Conservation (phyloP, 2,113 vertebrate species). For the Elgaria multicarinata region DNA sequence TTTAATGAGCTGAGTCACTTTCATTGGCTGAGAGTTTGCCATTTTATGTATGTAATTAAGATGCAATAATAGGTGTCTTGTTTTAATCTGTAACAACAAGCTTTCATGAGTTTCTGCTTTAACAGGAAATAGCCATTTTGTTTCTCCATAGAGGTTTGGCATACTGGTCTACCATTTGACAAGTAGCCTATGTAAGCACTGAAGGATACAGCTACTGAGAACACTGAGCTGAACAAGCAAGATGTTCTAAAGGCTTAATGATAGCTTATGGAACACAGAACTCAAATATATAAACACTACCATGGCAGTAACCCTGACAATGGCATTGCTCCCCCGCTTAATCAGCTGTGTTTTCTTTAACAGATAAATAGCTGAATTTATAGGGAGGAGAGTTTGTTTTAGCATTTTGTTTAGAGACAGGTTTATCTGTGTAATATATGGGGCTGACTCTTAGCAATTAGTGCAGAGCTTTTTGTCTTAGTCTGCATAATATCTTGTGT, state of each 20-base stretch:
- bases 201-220: background rate
- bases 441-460: background rate
- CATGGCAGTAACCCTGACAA: background rate
- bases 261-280: too few relatives aligned
- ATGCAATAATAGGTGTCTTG: background rate
- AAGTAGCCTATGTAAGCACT: background rate
- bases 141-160: background rate
- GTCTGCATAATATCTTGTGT: background rate
- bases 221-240: accelerated
- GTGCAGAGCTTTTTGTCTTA: background rate
- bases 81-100: background rate
- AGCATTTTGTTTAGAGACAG: background rate
- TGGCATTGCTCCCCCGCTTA: accelerated
- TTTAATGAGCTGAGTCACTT: background rate
- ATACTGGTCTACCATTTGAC: background rate
- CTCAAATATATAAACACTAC: accelerated
- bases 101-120: background rate
- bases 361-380: background rate
- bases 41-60: background rate
- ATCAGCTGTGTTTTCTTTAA: accelerated
- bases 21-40: background rate
- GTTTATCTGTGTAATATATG: background rate
- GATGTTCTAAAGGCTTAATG: background rate
- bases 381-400: background rate
- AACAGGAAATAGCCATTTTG: background rate